Base-by-base conservation (phyloP, 2,888 invertebrate species). In the Apodemia hepburni region DNA sequence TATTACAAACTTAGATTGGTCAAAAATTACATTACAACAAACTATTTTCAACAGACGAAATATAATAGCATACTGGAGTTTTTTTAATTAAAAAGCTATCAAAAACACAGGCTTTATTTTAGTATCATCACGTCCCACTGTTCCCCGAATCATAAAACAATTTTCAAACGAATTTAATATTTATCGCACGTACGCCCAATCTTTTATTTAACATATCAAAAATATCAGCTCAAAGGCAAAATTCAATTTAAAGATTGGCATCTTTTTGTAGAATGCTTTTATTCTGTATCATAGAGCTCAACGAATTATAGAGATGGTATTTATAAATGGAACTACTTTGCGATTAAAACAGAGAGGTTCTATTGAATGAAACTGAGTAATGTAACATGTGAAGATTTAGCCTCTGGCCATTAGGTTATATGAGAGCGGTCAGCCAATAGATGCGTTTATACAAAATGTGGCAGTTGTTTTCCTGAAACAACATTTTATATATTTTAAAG, bases 331-430 rank as follows among this genome's bases (percentile, higher is more conserved):
- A 61, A 58, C 61, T 54, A 62, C 66, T 65, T 68, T 69, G 59
- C 72, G 76, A 84, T 81, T 81, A 81, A 79, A 82, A 68, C 63
- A 67, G 75, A 29, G 27, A 72, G 73, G 66, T 76, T 73, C 80
- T 84, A 86, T 86, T 84, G 84, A 85, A 80, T 73, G 73, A 77
- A 76, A 73, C 78, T 70, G 73, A 81, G 81, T 80, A 81, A 78
- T 81, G 81, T 80, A 81, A 78, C 77, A 82, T 82, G 81, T 82
- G 84, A 81, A 85, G 85, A 83, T 80, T 78, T 77, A 72, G 81
- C 84, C 81, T 71, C 66, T 62, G 70, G 85, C 82, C 80, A 81
- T 83, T 84, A 83, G 79, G 73, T 73, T 80, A 75, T 82, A 81
- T 82, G 82, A 81, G 77, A 73, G 77, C 74, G 84, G 82, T 81